Evolutionary conservation across 2,113 vertebrate species (phyloP).

Genomic region (Hepsetus odoe): DNA sequence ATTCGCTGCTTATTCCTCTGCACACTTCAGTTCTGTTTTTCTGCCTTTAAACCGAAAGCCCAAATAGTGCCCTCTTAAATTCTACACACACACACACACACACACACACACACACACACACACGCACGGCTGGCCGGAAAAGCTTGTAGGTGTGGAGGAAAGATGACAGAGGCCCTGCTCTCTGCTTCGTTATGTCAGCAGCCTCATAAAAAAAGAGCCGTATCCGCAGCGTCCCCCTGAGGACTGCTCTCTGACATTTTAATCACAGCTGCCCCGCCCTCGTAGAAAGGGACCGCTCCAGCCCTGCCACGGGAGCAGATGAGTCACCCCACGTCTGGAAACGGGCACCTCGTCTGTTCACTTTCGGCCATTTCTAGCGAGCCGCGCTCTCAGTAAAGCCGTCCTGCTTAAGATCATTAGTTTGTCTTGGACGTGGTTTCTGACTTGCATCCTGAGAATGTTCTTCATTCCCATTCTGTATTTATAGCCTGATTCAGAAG

Average conservation of each 20-base stretch:
- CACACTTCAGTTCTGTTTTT: background rate
- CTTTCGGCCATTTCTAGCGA: constrained; percentile 5
- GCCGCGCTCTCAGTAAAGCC: background rate
- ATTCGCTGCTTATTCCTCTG: background rate
- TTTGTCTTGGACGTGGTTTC: background rate
- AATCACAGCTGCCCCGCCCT: constrained; percentile 21
- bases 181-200: constrained; percentile 32
- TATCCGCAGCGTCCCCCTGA: constrained; percentile 15
- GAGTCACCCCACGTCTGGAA: constrained; percentile 38
- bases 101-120: constrained; percentile 8
- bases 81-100: constrained; percentile 1
- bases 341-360: constrained; percentile 26
- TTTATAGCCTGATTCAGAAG: background rate
- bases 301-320: constrained; percentile 21
- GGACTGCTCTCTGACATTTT: constrained; percentile 27
- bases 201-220: background rate
- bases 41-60: background rate
- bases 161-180: constrained; percentile 22
- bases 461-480: background rate
- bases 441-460: constrained; percentile 27
- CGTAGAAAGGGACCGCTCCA: constrained; percentile 18
- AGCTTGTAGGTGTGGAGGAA: constrained; percentile 37
- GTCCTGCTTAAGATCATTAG: background rate
- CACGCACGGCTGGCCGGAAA: constrained; percentile 17
- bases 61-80: background rate